Evolutionary conservation across 37 sponge, comb jelly and placozoan species (phyloP).

Genomic region (Geodia barretti): DNA sequence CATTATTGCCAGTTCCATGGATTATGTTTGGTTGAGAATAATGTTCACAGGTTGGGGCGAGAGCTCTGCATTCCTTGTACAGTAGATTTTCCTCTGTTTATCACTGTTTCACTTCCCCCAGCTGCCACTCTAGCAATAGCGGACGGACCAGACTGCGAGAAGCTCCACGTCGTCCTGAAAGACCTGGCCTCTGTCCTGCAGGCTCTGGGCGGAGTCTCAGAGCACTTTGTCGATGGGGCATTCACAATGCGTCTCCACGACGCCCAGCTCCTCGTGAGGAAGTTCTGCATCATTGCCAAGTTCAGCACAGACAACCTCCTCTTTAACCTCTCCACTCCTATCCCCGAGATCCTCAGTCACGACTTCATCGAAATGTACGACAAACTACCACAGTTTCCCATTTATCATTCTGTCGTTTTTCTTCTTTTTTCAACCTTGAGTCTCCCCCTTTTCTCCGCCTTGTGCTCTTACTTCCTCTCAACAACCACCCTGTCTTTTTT

Average conservation of each 20-base stretch:
- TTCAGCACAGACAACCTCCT: constrained; percentile 56
- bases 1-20: too few relatives aligned
- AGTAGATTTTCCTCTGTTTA: too few relatives aligned
- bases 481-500: not conserved
- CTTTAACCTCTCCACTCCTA: constrained; percentile 29
- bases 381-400: not conserved
- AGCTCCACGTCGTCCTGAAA: constrained; percentile 69
- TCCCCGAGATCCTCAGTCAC: constrained; percentile 59
- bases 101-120: constrained; percentile 1
- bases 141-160: constrained; percentile 52
- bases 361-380: constrained; percentile 73
- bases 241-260: constrained; percentile 48
- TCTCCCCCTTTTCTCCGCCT: not conserved
- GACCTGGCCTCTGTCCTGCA: constrained; percentile 80
- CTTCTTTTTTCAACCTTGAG: not conserved
- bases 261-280: constrained; percentile 48
- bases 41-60: too few relatives aligned
- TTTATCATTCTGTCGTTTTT: not conserved
- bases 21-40: too few relatives aligned
- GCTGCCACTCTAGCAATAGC: constrained; percentile 9
- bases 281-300: constrained; percentile 55
- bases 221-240: constrained; percentile 67
- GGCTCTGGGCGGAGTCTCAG: constrained; percentile 71
- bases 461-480: not conserved
- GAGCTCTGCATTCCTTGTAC: too few relatives aligned